Conservation (phyloP, 2,113 vertebrate species). For the Channa maculata region DNA sequence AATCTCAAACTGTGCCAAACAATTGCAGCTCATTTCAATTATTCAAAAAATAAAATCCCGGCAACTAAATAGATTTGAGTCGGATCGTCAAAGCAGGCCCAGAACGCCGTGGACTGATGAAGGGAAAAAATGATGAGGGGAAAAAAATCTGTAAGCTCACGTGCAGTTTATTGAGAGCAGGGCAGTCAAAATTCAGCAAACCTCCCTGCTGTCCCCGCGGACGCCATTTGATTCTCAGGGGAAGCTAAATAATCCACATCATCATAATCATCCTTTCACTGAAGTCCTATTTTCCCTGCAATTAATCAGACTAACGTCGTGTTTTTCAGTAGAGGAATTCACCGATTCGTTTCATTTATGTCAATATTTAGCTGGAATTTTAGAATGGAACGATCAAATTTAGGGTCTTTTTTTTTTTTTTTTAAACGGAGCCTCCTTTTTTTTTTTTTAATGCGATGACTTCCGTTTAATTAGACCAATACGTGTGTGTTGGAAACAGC, state of each 20-base stretch:
- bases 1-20: background rate
- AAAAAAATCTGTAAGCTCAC: conserved; percentile 9
- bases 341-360: too few species aligned
- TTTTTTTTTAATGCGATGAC: background rate
- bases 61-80: background rate
- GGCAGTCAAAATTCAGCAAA: conserved; percentile 6
- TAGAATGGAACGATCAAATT: too few species aligned
- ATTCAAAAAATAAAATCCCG: background rate
- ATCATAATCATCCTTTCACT: background rate
- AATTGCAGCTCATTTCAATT: background rate
- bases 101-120: background rate
- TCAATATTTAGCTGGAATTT: too few species aligned
- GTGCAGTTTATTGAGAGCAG: conserved; percentile 16
- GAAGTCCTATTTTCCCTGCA: background rate
- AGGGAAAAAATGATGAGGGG: too few species aligned
- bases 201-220: conserved; percentile 10
- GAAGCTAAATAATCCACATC: conserved; percentile 16
- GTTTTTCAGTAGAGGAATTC: too few species aligned
- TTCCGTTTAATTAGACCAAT: background rate
- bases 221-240: conserved; percentile 52
- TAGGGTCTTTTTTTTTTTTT: background rate
- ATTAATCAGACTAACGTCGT: too few species aligned
- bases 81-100: conserved; percentile 24
- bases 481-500: background rate
- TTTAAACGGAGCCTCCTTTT: background rate